phyloP scores from a whole-genome alignment of 2,113 vertebrate genomes.

The Etheostoma cragini region DNA sequence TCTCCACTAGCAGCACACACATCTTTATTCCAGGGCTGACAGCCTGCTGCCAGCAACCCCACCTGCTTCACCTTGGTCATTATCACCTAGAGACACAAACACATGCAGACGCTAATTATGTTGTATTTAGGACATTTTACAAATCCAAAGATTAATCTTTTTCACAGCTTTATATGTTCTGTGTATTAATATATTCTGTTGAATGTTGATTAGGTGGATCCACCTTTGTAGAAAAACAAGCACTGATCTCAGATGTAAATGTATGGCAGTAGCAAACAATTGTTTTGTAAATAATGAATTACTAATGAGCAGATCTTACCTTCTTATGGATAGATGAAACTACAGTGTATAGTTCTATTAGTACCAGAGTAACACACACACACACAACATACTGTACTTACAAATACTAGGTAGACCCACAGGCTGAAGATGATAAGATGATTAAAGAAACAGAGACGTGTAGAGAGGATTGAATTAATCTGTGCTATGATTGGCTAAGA shows the following conservation, averaged over 20 bases:
- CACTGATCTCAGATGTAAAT: not conserved
- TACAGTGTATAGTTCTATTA: not conserved
- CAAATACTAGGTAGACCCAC: not conserved
- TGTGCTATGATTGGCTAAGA: constrained; percentile 57
- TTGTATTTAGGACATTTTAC: not conserved
- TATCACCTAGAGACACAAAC: constrained; percentile 56
- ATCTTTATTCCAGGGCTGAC: constrained; percentile 98
- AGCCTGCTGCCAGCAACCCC: constrained; percentile 94
- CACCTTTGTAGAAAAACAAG: not conserved
- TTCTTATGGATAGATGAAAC: not conserved
- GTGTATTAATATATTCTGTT: not conserved
- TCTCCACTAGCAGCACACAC: constrained; percentile 94
- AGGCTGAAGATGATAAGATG: constrained; percentile 41
- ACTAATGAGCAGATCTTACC: not conserved
- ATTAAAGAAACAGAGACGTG: constrained; percentile 45
- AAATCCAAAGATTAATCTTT: not conserved
- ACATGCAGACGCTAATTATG: not conserved
- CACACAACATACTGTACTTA: not conserved
- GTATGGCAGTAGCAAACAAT: not conserved
- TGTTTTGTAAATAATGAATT: not conserved
- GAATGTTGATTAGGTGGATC: not conserved
- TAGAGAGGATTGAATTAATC: constrained; percentile 66
- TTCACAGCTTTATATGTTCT: not conserved
- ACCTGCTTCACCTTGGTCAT: constrained; percentile 98
- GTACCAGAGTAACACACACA: not conserved